Base-by-base conservation (phyloP, 2,888 invertebrate genomes). In the Drosophila picticornis region DNA sequence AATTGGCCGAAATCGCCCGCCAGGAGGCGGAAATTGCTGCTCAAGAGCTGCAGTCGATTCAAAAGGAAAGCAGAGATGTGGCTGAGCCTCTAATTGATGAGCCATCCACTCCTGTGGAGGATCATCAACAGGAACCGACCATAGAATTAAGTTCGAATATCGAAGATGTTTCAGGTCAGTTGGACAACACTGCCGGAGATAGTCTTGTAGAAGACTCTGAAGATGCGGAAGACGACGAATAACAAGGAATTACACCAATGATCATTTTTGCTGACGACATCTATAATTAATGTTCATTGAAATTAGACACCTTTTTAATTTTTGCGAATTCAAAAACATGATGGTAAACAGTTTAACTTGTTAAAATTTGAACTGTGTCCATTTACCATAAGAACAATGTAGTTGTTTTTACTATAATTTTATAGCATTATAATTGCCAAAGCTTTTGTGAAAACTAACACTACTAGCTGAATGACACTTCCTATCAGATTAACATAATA, bases 1-100 rank as follows among this genome's bases (percentile, higher is more conserved):
- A 96, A 92, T 92, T 96, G 84, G 95, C 95, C 0, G 96, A 96
- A 91, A 94, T 95, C 50, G 95, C 95, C 7, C 94, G 95, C 76
- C 95, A 95, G 93, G 95, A 95, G 68, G 94, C 95, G 27, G 95
- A 95, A 72, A 94, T 94, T 13, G 94, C 95, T n/a, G 94, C 95
- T 46, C 94, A 95, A 82, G 95, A 95, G 87, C 93, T 95, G n/a
- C 92, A 93, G 74, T 90, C 85, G 4, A 82, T 91, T 51, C 92
- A 93, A 71, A 88, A 91, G 76, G 85, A 81, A 32, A 83, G 77
- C 10, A 73, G 71, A 59, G 85, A 84, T 52, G 86, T 88, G 79
- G 79, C 56, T 4, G 90, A 94, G 94, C 92, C 94, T 94, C 92
- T 94, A 16, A 61, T 88, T 27, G 91, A 91, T 57, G 85, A 89